Evolutionary conservation across 1,140 invertebrate genomes (phyloP).

Genomic region (Nasonia giraulti): DNA sequence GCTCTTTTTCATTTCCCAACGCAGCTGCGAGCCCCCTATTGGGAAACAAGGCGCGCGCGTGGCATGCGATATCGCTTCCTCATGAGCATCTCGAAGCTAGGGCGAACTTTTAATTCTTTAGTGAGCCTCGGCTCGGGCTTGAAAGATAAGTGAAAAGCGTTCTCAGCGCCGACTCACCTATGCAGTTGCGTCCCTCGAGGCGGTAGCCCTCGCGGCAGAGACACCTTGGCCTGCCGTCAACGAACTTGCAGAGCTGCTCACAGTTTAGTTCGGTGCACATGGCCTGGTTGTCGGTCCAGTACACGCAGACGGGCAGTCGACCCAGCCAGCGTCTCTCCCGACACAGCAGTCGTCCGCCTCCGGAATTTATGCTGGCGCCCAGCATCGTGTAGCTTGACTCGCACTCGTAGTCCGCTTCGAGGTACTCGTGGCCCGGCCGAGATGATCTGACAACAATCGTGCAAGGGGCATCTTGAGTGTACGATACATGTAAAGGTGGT

Average conservation of each 20-base stretch:
- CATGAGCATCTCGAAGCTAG: too few species aligned
- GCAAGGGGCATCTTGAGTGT: not conserved
- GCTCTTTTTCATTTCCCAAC: too few species aligned
- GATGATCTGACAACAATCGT: constrained; percentile 64
- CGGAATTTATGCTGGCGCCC: constrained; percentile 45
- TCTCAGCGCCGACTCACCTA: constrained; percentile 59
- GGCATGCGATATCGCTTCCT: too few species aligned
- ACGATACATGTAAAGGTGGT: too few species aligned
- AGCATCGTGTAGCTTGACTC: constrained; percentile 59
- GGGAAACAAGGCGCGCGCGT: too few species aligned
- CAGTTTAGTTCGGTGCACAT: constrained; percentile 65
- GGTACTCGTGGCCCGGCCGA: constrained; percentile 67
- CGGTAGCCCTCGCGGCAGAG: constrained; percentile 73
- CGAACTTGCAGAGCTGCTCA: constrained; percentile 73
- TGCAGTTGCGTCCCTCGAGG: constrained; percentile 65
- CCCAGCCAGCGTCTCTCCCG: constrained; percentile 70
- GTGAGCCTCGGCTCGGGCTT: not conserved
- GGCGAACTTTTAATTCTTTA: too few species aligned
- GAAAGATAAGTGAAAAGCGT: too few species aligned
- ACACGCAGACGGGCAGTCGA: constrained; percentile 66
- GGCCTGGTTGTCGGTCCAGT: constrained; percentile 60
- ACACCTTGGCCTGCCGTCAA: constrained; percentile 70
- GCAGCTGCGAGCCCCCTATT: too few species aligned
- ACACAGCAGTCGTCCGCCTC: constrained; percentile 61
- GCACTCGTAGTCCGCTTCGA: constrained; percentile 72